A percentile compares a stretch with the other conserved stretches of the same genome.
Conservation (phyloP, 2,113 vertebrate species). For the Carlito syrichta region DNA sequence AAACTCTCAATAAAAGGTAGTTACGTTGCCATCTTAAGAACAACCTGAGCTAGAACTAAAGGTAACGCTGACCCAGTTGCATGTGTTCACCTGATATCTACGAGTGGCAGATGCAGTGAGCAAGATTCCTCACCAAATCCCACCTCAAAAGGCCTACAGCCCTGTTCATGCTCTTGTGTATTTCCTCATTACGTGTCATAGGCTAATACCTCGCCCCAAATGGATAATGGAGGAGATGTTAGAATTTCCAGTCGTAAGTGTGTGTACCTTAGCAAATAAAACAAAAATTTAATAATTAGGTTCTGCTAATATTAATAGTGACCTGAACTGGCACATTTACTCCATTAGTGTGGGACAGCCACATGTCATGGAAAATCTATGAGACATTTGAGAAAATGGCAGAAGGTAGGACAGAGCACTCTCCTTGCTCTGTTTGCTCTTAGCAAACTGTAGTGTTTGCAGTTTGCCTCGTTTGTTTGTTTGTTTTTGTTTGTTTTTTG, state of each 20-base stretch:
- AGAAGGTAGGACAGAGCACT: too few relatives aligned
- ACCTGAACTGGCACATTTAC: background rate
- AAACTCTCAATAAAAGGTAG: background rate
- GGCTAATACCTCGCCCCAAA: background rate
- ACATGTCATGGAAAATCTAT: background rate
- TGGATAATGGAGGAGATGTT: background rate
- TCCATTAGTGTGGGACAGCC: background rate
- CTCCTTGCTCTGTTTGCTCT: background rate
- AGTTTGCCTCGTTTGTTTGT: too few relatives aligned
- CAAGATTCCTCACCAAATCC: background rate
- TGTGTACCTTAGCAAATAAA: background rate
- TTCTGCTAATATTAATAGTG: background rate
- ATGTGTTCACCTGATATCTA: rapidly evolving
- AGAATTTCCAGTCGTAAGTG: background rate
- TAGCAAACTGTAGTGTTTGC: background rate
- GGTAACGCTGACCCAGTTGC: rapidly evolving
- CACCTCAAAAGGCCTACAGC: background rate
- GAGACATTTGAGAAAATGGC: background rate
- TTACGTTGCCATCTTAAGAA: background rate
- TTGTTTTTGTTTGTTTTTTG: too few relatives aligned
- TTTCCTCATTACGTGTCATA: background rate
- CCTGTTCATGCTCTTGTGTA: rapidly evolving
- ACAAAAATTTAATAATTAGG: background rate
- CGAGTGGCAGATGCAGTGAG: rapidly evolving
- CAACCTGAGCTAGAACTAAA: background rate